Base-by-base conservation (phyloP, 2,797 vertebrate genomes). In the Lepus townsendii region DNA sequence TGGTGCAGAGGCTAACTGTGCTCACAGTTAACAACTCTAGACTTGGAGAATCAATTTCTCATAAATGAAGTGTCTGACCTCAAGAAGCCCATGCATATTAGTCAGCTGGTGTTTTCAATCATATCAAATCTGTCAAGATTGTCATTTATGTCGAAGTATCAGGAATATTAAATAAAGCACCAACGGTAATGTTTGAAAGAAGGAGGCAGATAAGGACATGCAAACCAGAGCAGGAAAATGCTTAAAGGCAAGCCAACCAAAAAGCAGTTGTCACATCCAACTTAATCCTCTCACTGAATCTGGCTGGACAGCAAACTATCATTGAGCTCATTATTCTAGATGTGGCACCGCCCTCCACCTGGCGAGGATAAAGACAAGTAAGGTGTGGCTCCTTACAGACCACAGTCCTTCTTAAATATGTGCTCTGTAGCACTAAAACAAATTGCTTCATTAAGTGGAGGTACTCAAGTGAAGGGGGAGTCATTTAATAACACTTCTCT, bases 81-180 rank as follows among this genome's bases (percentile, higher is more conserved):
- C 69, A 78, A 75, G 63, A 90, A 88, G 54, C 22, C 2, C 62
- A 76, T 60, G 66, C 38, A 19, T 47, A 93, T 93, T 76, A 88
- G 42, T 88, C 65, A 83, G 26, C 26, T 38, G 54, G 82, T 19
- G 24, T 20, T 83, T 84, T 94, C 75, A 91, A 90, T 62, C 75
- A 84, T 24, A 89, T 24, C 75, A 65, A 26, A 68, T 78, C 75
- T 93, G 80, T 84, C 78, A 72, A 92, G 78, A 90, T 1, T 93
- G 85, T 72, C 90, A 83, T 83, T 71, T 79, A 72, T 84, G 62
- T 93, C 93, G 66, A 93, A 38, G 42, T 80, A 42, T 65, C 52
- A 50, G 35, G 42, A 89, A 75, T 94, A 80, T 66, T 73, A 88
- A 85, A 63, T 32, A 78, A 92, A 75, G 50, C 6, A 73, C 30